These are phyloP conservation scores for Tokudaia tokunoshimensis DNA, from an alignment of 2,797 vertebrate genomes.

Conservation along the genomic window DNA sequence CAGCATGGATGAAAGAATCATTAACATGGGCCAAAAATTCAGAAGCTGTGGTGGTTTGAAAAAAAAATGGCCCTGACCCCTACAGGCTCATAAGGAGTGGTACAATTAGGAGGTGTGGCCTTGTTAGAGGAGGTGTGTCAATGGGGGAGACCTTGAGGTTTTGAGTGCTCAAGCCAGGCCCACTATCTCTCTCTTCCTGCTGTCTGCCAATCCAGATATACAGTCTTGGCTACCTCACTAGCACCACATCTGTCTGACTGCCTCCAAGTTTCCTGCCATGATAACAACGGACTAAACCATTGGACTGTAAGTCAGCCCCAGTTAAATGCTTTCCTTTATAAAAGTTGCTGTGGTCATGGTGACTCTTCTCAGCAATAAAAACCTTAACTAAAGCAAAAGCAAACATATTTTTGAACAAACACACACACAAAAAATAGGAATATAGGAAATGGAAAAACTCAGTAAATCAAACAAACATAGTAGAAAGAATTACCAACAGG, in stretches of 20 bases:
- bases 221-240: background rate
- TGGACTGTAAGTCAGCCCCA: background rate
- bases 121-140: background rate
- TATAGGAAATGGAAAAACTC: background rate
- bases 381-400: background rate
- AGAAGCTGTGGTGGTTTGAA: background rate
- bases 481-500: background rate
- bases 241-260: background rate
- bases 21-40: background rate
- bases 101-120: background rate
- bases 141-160: background rate
- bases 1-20: background rate
- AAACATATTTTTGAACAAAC: background rate
- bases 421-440: background rate
- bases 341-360: background rate
- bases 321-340: background rate
- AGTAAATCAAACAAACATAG: background rate
- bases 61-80: background rate
- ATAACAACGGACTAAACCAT: background rate
- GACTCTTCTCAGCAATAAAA: background rate
- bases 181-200: background rate
- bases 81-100: background rate
- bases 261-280: background rate
- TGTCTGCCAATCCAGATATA: background rate
- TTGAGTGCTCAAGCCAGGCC: background rate